Percentiles rank a stretch among this genome's conserved stretches.
Conservation (phyloP, 2,113 vertebrate genomes). For the Megatriorchis doriae region DNA sequence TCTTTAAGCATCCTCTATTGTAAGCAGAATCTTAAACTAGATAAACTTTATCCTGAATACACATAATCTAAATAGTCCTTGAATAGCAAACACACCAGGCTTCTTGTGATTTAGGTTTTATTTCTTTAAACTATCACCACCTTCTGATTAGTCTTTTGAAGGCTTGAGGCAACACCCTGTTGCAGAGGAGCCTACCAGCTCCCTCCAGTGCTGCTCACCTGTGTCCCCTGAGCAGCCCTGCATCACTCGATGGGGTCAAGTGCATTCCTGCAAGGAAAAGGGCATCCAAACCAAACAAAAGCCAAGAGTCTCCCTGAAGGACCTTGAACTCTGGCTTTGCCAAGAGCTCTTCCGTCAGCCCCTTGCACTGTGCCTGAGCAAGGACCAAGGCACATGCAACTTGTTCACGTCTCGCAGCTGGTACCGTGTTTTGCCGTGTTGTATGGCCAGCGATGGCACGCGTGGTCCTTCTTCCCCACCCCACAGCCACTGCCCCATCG, state of each 20-base stretch:
- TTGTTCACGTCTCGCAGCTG: background rate
- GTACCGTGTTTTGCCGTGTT: background rate
- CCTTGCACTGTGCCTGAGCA: too few species aligned
- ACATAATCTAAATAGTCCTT: too few species aligned
- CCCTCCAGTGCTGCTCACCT: background rate
- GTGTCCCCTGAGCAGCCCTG: background rate
- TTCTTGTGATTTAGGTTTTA: too few species aligned
- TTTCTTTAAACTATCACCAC: too few species aligned
- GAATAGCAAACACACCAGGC: too few species aligned
- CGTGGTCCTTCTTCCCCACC: background rate
- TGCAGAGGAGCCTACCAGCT: background rate
- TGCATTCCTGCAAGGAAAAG: background rate
- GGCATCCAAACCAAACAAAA: background rate
- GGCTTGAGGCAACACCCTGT: too few species aligned
- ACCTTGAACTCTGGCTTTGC: background rate
- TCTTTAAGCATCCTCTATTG: too few species aligned
- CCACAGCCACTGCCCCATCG: too few species aligned
- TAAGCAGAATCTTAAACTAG: too few species aligned
- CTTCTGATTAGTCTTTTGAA: too few species aligned
- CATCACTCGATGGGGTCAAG: too few species aligned
- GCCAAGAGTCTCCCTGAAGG: background rate
- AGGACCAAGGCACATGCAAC: rapidly evolving
- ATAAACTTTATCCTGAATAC: too few species aligned
- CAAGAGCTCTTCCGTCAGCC: background rate
- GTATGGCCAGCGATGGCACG: rapidly evolving